Evolutionary conservation across 2,888 invertebrate genomes (phyloP), one percentile per base, ranked within the genome.

Genomic region (Heteromyza rotundicornis): DNA sequence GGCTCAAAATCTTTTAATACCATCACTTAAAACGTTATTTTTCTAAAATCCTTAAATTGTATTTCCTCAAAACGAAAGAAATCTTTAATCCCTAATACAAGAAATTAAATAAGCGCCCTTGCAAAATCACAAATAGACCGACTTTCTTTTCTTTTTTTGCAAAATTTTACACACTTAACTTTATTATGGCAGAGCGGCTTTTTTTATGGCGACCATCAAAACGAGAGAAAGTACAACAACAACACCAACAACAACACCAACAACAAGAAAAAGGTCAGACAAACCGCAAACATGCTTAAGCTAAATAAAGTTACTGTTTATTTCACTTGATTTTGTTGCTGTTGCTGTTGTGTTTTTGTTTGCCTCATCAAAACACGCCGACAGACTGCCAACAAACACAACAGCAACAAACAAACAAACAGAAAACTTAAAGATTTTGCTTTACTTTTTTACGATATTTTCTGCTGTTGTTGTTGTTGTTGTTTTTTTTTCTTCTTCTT

Each of bases 151-250:
- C n/a, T n/a, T n/a, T n/a, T n/a, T n/a, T n/a, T n/a, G n/a, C n/a
- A 59, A 59, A 63, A 52, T 59, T 63, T 63, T 63, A 63, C 59
- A 27, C 40, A 32, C 55, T 44, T 36, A 55, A 56, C 40, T 59
- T 59, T 56, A 63, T 56, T 59, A 44, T 50, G 19, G 44, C 20
- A 14, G 40, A 40, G 40, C 40, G 10, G 40, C 40, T 40, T 40
- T n/a, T n/a, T n/a, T 40, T 40, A 40, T 40, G 40, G 40, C n/a
- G 16, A n/a, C 40, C 40, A n/a, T 40, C 16, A n/a, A 8, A 40
- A n/a, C 10, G 19, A 32, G n/a, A 27, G 17, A n/a, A n/a, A n/a
- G n/a, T n/a, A n/a, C n/a, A n/a, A n/a, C n/a, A n/a, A n/a, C n/a
- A n/a, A n/a, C n/a, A n/a, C n/a, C n/a, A n/a, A n/a, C n/a, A n/a